Percentiles rank a stretch among this genome's conserved stretches.
Evolutionary conservation across 2,888 invertebrate genomes (phyloP).

Genomic region (Ceratothoa steindachneri): DNA sequence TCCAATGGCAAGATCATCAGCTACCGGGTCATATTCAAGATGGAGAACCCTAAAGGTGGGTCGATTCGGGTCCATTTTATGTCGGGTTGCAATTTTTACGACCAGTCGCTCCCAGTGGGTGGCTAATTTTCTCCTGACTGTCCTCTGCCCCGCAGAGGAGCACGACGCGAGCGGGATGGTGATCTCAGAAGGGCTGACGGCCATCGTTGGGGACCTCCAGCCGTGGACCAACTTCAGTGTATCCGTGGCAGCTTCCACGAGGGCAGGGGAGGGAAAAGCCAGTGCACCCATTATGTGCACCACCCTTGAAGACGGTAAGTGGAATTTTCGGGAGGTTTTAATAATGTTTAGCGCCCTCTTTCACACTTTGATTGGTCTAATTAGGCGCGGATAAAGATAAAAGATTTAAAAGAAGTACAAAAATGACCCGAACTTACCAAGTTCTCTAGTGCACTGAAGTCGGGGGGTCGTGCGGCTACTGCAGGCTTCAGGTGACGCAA

Average conservation of each 20-base stretch:
- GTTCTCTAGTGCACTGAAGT: no score
- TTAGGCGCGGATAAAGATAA: neutral
- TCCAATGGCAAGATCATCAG: slow-evolving; percentile 54
- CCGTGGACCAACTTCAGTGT: slow-evolving; percentile 43
- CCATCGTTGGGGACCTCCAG: slow-evolving; percentile 21
- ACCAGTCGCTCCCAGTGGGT: no score
- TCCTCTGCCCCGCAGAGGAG: no score
- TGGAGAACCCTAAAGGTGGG: neutral
- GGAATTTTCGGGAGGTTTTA: no score
- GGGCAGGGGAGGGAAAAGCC: slow-evolving; percentile 30
- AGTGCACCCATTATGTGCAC: slow-evolving; percentile 31
- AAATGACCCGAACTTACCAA: no score
- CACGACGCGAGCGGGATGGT: slow-evolving; percentile 23
- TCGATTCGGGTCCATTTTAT: no score
- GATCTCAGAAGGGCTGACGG: slow-evolving; percentile 14
- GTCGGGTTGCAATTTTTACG: no score
- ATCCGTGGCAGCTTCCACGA: slow-evolving; percentile 34
- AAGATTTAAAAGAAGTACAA: neutral
- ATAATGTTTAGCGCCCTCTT: no score
- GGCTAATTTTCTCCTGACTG: no score
- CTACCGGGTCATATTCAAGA: slow-evolving; percentile 49
- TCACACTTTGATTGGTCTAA: no score
- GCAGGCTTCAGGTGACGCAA: no score
- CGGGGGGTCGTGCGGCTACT: no score
- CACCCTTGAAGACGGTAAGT: slow-evolving; percentile 42